phyloP scores from a whole-genome alignment of 2,888 invertebrate species.

The Smittia sp. region DNA sequence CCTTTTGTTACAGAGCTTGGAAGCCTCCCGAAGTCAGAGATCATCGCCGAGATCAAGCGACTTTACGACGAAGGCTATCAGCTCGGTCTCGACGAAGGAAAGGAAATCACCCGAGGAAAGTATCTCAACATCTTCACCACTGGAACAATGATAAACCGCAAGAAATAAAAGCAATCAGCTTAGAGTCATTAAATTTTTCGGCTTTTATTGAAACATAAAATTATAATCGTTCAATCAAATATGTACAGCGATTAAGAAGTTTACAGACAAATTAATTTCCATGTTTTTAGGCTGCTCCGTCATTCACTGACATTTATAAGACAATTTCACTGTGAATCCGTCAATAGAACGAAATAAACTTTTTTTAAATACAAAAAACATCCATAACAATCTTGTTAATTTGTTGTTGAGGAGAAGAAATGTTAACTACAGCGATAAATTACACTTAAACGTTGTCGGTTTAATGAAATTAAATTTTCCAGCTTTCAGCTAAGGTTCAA shows the following conservation, averaged over 20 bases:
- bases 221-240: constrained; percentile 16
- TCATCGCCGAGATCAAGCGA: constrained; percentile 90
- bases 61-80: constrained; percentile 93
- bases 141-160: neutral
- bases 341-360: constrained; percentile 17
- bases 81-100: constrained; percentile 89
- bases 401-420: neutral
- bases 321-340: neutral
- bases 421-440: constrained; percentile 23
- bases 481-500: constrained; percentile 11
- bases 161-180: constrained; percentile 5
- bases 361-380: constrained; percentile 19
- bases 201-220: constrained; percentile 36
- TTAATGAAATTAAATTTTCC: neutral
- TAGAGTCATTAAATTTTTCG: constrained; percentile 22
- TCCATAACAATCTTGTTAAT: constrained; percentile 16
- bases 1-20: constrained; percentile 77
- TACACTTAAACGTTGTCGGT: neutral
- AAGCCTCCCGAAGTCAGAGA: constrained; percentile 71
- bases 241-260: constrained; percentile 6
- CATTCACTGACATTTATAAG: neutral
- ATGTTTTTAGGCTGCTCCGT: neutral
- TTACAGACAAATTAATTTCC: neutral
- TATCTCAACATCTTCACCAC: constrained; percentile 79
- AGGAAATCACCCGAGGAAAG: constrained; percentile 95